Base-by-base conservation (phyloP, 1,140 invertebrate genomes). In the Cotesia typhae region DNA sequence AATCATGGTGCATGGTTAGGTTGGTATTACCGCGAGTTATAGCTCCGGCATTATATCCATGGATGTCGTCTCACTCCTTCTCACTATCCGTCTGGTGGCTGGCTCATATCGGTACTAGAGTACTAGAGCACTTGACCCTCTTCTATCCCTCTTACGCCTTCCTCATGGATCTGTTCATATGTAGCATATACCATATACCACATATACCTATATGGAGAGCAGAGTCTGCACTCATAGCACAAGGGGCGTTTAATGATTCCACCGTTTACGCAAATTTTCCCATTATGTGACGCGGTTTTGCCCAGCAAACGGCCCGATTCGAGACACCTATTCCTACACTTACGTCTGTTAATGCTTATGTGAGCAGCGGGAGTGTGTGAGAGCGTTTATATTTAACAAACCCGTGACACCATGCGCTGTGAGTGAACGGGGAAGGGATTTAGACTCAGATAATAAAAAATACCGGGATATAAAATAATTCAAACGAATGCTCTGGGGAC, bases 11-110 rank as follows among this genome's bases (percentile, higher is more conserved):
- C 84, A 85, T 80, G 84, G 82, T 86, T 85, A 87, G 84, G 84
- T 87, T 85, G 84, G 86, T 85, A 87, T 87, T 87, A 86, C 83
- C 83, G 83, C 84, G 84, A 87, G 84, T 87, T 87, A 87, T 86
- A 82, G 84, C 77, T 81, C 77, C 79, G 51, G 68, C 52, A 67
- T n/a, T 61, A 28, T 64, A 64, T 60, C 70, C 71, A 28, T 28
- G 2, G 36, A 66, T 9, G n/a, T 28, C 20, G 52, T 17, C 67
- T 68, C 66, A 67, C 70, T 68, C 69, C 55, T 64, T 64, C 35
- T n/a, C 52, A 17, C 6, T 28, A 28, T 28, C 70, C 61, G 52
- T 60, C 53, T 69, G 41, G 61, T n/a, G 66, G 36, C 17, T 63
- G 57, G n/a, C 5, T 53, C 20, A 28, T 28, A 28, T 28, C 20